phyloP scores from a whole-genome alignment of 2,113 vertebrate species.

The Trichomycterus rosablanca region DNA sequence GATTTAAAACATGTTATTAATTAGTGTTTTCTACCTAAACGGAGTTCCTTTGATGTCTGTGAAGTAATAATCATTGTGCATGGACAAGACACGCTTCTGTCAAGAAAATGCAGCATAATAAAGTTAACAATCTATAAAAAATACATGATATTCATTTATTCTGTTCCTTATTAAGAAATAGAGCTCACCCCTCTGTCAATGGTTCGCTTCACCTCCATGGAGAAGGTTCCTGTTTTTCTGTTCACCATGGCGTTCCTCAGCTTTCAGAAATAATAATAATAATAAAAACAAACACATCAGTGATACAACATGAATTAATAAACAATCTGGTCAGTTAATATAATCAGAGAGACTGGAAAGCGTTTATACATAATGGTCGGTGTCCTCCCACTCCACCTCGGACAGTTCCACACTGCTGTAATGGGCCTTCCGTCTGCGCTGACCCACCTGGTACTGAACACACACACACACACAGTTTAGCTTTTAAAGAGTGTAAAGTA shows the following conservation, averaged over 20 bases:
- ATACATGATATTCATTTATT: not conserved
- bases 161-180: too few species aligned
- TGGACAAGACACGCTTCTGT: conserved; percentile 92
- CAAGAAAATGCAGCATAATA: conserved; percentile 23
- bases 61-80: conserved; percentile 99
- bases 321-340: too few species aligned
- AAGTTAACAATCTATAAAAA: not conserved
- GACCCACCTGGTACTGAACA: conserved; percentile 87
- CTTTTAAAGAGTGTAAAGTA: not conserved
- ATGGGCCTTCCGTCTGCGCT: conserved; percentile 90
- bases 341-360: too few species aligned
- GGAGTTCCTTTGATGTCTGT: conserved; percentile 98
- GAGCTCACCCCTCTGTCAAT: conserved; percentile 91
- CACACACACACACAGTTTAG: conserved; percentile 46
- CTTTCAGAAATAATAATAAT: conserved; percentile 50
- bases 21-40: conserved; percentile 82
- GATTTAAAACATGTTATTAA: too few species aligned
- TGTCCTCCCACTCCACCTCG: conserved; percentile 97
- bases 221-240: conserved; percentile 91
- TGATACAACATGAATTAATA: too few species aligned
- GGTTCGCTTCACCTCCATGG: conserved; percentile 97
- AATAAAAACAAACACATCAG: not conserved
- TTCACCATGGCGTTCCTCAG: conserved; percentile 97
- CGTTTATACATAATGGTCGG: conserved; percentile 82
- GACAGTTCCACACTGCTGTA: conserved; percentile 97